A percentile compares a stretch with the other conserved stretches of the same genome.
These are phyloP conservation scores for Dinocampus coccinellae DNA, from an alignment of 2,888 invertebrate species.

Conservation along the genomic window DNA sequence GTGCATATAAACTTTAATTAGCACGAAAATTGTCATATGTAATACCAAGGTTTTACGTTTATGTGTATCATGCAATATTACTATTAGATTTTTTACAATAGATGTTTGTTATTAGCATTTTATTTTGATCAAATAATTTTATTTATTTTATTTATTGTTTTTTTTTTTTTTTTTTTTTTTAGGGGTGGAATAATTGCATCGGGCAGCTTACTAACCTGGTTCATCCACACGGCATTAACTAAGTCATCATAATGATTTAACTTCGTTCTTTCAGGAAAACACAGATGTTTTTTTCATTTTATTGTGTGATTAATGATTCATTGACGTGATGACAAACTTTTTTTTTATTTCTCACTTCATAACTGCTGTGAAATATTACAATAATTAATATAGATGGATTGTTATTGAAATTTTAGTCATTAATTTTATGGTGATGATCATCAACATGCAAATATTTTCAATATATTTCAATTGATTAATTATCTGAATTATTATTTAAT, in stretches of 20 bases:
- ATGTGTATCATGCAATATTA: conserved; percentile 24
- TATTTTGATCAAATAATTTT: too few species aligned
- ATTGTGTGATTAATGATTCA: too few species aligned
- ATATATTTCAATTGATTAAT: neutral
- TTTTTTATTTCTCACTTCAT: too few species aligned
- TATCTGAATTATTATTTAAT: neutral
- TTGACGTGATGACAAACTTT: too few species aligned
- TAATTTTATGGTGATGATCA: neutral
- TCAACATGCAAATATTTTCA: neutral
- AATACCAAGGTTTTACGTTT: conserved; percentile 41
- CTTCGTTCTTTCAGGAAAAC: neutral
- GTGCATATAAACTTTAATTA: conserved; percentile 48
- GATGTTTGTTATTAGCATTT: neutral
- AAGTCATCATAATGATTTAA: neutral
- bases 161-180: conserved; percentile 24
- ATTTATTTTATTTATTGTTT: too few species aligned
- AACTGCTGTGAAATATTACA: neutral
- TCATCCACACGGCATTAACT: conserved; percentile 44
- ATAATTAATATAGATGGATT: neutral
- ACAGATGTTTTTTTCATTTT: neutral
- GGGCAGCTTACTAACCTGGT: conserved; percentile 53
- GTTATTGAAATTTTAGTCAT: neutral
- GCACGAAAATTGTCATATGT: conserved; percentile 47
- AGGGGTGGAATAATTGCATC: conserved; percentile 57
- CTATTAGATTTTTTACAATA: neutral